Evolutionary conservation across 2,113 vertebrate species (phyloP).

Genomic region (Marmota monax): DNA sequence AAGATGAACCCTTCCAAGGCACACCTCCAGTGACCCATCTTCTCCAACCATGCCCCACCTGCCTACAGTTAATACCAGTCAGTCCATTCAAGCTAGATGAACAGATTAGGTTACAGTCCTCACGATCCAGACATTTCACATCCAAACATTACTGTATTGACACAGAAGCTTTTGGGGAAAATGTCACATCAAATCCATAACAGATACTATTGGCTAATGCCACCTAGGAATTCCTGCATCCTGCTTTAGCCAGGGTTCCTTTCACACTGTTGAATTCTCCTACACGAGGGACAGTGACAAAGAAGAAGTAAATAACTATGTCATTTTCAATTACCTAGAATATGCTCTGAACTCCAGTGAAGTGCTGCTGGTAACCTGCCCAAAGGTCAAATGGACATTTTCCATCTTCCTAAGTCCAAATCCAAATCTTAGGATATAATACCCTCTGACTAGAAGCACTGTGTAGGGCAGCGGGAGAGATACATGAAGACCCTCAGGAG

Average conservation of each 20-base stretch:
- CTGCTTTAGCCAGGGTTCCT: neutral
- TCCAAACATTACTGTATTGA: too few relatives aligned
- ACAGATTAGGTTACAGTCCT: too few relatives aligned
- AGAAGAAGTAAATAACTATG: neutral
- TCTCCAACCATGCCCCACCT: too few relatives aligned
- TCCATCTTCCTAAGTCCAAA: constrained; percentile 11
- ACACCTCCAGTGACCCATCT: too few relatives aligned
- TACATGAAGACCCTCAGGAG: too few relatives aligned
- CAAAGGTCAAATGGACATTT: neutral
- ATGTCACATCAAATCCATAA: neutral
- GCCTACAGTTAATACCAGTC: too few relatives aligned
- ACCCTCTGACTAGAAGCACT: neutral
- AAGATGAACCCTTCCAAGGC: too few relatives aligned
- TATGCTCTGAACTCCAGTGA: neutral
- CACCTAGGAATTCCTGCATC: neutral
- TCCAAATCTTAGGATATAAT: neutral
- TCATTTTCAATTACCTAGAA: neutral
- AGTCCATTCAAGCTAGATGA: too few relatives aligned
- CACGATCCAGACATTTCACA: too few relatives aligned
- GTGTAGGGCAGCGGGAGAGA: rapidly evolving
- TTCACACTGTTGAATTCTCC: neutral
- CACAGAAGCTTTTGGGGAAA: too few relatives aligned
- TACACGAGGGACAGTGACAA: neutral
- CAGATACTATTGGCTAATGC: neutral
- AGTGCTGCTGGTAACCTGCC: neutral